Evolutionary conservation across 1,140 invertebrate species (phyloP).

Genomic region (Chlorops oryzae): DNA sequence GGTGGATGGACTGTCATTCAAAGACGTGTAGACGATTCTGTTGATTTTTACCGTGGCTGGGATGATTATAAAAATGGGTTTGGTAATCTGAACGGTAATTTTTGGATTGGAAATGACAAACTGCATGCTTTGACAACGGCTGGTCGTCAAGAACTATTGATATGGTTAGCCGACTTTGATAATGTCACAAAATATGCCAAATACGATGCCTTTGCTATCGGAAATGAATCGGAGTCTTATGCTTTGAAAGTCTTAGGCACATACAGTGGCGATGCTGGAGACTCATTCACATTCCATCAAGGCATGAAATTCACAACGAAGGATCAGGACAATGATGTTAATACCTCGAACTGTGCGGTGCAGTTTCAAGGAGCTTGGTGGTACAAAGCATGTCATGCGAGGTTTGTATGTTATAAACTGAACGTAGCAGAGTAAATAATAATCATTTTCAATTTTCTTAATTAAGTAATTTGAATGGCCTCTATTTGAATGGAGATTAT

Average conservation of each 20-base stretch:
- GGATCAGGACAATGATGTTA: constrained; percentile 17
- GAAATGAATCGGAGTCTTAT: constrained; percentile 58
- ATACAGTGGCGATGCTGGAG: constrained; percentile 57
- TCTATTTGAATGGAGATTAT: not conserved
- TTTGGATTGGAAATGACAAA: constrained; percentile 57
- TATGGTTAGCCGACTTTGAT: constrained; percentile 57
- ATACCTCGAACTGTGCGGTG: constrained; percentile 10
- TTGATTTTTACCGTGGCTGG: constrained; percentile 58
- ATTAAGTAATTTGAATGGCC: constrained; percentile 12
- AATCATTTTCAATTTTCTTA: too few relatives aligned
- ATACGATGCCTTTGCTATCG: constrained; percentile 59
- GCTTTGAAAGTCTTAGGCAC: constrained; percentile 55
- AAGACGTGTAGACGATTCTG: constrained; percentile 55
- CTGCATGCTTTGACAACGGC: constrained; percentile 52
- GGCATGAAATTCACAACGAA: constrained; percentile 19
- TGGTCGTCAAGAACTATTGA: constrained; percentile 54
- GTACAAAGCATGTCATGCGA: constrained; percentile 21
- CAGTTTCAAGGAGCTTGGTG: constrained; percentile 21
- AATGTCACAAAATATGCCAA: constrained; percentile 50
- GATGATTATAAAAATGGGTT: constrained; percentile 57
- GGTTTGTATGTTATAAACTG: too few relatives aligned
- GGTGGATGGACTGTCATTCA: constrained; percentile 60
- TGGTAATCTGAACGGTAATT: constrained; percentile 55
- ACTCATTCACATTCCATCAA: constrained; percentile 18
- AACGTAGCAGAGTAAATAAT: too few relatives aligned